Base-by-base conservation (phyloP, 2,113 vertebrate genomes). In the Erpornis zantholeuca region DNA sequence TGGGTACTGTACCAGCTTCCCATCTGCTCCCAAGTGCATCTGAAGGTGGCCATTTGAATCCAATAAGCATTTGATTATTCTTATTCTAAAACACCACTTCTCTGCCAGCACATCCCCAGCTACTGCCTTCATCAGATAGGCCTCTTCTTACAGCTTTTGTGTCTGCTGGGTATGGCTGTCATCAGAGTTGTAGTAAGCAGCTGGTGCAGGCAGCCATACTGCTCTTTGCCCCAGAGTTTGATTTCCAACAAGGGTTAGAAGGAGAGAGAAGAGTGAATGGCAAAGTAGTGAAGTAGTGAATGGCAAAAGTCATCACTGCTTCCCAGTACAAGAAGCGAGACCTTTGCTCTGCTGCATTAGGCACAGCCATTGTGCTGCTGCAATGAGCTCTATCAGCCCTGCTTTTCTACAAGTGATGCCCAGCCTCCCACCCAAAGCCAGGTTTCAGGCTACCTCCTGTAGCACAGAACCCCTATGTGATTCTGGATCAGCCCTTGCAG, bases 21-120 rank as follows among this genome's bases (percentile, higher is more conserved):
- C 91, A 96, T 93, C 94, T 96, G 95, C 92, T 97, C 87, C 85
- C 95, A 96, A 96, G 92, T 91, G 87, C 95, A 94, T 92, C 82
- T 95, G 82, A 97, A 96, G 94, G 93, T 94, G 93, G 81, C 54
- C 12, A 42, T 57, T 95, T 90, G 70, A 64, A 92, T 76, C 57
- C 77, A 82, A 80, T 63, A 77, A 80, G 33, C 53, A 38, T 88
- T 72, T 76, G 45, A 91, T 89, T 76, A 79, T 49, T 71, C 47
- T 47, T 86, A 12, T 81, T 52, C n/a, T 54, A 59, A 66, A 81
- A 79, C 70, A 61, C 77, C 53, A 68, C 25, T 45, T 78, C 56
- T 92, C 69, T 92, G 88, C 72, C 77, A 91, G 40, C 38, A 82
- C 77, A 87, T 59, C n/a, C 28, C 38, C 65, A 81, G 44, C 77